A percentile compares a stretch with the other conserved stretches of the same genome.
These are phyloP conservation scores for Diabrotica undecimpunctata DNA, from an alignment of 1,140 invertebrate species.

Conservation along the genomic window DNA sequence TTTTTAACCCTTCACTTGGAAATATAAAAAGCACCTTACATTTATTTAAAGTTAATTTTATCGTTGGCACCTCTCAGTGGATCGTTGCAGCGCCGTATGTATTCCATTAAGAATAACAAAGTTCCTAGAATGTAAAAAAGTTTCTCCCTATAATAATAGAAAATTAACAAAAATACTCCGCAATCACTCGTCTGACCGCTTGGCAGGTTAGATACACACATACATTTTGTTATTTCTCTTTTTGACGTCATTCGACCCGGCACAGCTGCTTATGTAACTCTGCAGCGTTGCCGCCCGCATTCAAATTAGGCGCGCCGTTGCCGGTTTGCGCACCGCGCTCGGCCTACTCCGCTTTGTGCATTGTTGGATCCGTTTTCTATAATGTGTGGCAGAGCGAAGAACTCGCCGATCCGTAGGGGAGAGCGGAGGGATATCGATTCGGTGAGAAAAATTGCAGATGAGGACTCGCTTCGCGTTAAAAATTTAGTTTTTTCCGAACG, in stretches of 20 bases:
- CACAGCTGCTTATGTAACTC: slow-evolving; percentile 43
- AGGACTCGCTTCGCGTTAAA: no score
- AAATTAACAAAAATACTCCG: background rate
- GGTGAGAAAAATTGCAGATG: background rate
- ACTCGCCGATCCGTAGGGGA: background rate
- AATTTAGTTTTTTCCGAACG: no score
- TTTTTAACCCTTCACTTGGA: no score
- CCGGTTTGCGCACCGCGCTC: slow-evolving; percentile 13
- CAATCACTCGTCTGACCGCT: background rate
- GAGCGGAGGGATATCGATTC: background rate
- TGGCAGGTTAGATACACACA: background rate
- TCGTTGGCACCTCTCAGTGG: no score
- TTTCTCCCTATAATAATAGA: no score
- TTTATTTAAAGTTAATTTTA: no score
- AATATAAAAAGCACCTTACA: no score
- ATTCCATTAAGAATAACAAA: no score
- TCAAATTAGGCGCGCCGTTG: slow-evolving; percentile 25
- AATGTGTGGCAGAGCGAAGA: background rate
- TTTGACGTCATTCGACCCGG: slow-evolving; percentile 39
- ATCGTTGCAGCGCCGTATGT: no score
- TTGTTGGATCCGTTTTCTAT: slow-evolving; percentile 2
- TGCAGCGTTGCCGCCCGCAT: slow-evolving; percentile 28
- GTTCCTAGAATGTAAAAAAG: no score
- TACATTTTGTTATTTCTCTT: slow-evolving; percentile 3
- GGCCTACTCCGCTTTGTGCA: slow-evolving; percentile 10